Evolutionary conservation across 2,113 vertebrate genomes (phyloP).

Genomic region (Phrynosoma blainvillii): DNA sequence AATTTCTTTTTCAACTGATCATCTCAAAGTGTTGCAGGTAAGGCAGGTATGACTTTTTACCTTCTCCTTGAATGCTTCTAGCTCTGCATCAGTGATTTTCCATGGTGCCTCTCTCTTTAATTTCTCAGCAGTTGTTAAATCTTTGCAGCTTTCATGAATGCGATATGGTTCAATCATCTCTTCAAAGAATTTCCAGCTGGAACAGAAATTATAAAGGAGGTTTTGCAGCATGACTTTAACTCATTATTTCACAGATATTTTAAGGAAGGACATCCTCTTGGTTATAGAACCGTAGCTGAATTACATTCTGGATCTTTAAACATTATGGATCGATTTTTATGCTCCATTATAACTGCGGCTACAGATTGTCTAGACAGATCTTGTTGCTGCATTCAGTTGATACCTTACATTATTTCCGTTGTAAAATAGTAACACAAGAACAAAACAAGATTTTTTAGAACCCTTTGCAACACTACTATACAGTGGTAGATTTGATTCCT

Average conservation of each 20-base stretch:
- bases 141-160: slow-evolving; percentile 88
- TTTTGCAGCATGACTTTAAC: slow-evolving; percentile 68
- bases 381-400: slow-evolving; percentile 7
- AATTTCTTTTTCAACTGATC: slow-evolving; percentile 45
- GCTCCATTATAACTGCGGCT: slow-evolving; percentile 23
- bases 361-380: not conserved
- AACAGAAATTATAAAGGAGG: slow-evolving; percentile 74
- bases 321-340: slow-evolving; percentile 17
- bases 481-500: not conserved
- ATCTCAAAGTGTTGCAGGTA: slow-evolving; percentile 50
- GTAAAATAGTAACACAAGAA: not conserved
- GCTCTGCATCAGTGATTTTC: slow-evolving; percentile 95
- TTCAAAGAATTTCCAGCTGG: slow-evolving; percentile 91
- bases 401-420: not conserved
- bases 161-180: slow-evolving; percentile 96
- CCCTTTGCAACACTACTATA: not conserved
- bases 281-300: slow-evolving; percentile 56
- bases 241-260: slow-evolving; percentile 68
- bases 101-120: slow-evolving; percentile 87
- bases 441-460: not conserved
- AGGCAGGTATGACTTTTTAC: slow-evolving; percentile 71
- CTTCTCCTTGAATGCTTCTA: slow-evolving; percentile 92
- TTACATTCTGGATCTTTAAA: slow-evolving; percentile 57
- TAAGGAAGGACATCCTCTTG: slow-evolving; percentile 41
- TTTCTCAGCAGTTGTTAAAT: slow-evolving; percentile 83